phyloP scores from a whole-genome alignment of 2,113 vertebrate genomes.

The Forbesichthys agassizii region DNA sequence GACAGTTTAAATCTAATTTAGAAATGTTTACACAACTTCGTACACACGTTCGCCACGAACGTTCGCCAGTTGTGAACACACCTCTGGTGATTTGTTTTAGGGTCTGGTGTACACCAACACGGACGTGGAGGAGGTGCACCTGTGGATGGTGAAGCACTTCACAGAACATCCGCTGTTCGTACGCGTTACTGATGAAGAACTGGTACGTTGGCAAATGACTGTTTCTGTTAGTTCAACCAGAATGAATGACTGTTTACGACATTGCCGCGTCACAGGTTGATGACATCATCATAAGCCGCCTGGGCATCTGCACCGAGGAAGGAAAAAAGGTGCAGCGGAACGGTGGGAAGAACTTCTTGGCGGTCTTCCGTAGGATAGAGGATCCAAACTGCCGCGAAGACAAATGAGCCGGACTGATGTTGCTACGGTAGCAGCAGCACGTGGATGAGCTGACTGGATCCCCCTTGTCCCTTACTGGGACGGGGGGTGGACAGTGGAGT shows the following conservation, averaged over 20 bases:
- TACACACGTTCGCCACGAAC: too few species aligned
- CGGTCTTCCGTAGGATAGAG: constrained; percentile 82
- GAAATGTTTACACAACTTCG: too few species aligned
- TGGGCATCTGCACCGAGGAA: constrained; percentile 88
- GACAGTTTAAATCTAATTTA: too few species aligned
- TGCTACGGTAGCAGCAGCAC: too few species aligned
- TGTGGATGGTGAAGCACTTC: constrained; percentile 89
- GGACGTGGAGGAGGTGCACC: constrained; percentile 87
- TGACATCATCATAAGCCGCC: constrained; percentile 79
- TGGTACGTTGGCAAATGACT: constrained; percentile 74
- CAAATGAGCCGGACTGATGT: neutral
- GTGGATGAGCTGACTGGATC: too few species aligned
- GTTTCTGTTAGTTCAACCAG: neutral
- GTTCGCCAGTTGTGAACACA: too few species aligned
- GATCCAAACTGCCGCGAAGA: constrained; percentile 47
- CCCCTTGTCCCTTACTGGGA: too few species aligned
- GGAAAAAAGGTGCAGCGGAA: constrained; percentile 91
- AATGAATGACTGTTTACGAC: neutral
- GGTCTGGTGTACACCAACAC: constrained; percentile 90
- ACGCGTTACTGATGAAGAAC: constrained; percentile 78
- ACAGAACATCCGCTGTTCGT: constrained; percentile 85
- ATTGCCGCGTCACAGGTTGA: constrained; percentile 65
- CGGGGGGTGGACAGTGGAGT: too few species aligned
- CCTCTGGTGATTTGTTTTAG: constrained; percentile 59
- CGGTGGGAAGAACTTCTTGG: constrained; percentile 84